phyloP scores from a whole-genome alignment of 2,888 invertebrate genomes.

The Agrochola macilenta region DNA sequence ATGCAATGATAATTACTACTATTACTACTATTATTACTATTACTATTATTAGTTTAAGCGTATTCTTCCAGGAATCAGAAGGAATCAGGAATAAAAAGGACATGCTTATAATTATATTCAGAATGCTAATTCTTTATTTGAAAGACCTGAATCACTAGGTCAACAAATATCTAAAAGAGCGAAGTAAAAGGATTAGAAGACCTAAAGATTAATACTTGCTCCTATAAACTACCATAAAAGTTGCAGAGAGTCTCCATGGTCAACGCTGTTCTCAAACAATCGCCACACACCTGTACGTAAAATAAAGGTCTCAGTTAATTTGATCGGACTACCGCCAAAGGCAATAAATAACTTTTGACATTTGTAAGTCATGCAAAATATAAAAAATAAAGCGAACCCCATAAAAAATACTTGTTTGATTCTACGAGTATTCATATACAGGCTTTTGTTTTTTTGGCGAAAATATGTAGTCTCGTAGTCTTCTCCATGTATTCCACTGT shows the following conservation, averaged over 20 bases:
- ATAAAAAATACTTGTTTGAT: slow-evolving; percentile 5
- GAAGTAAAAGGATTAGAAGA: no score
- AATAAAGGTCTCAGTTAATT: slow-evolving; percentile 53
- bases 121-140: no score
- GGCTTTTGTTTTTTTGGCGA: no score
- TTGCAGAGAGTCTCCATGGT: slow-evolving; percentile 45
- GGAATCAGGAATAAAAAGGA: no score
- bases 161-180: no score
- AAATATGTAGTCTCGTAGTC: not conserved
- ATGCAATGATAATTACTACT: no score
- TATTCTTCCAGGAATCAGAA: no score
- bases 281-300: slow-evolving; percentile 48
- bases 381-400: slow-evolving; percentile 14
- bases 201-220: not conserved
- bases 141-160: no score
- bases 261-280: slow-evolving; percentile 57
- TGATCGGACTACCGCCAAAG: slow-evolving; percentile 51
- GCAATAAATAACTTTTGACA: slow-evolving; percentile 51
- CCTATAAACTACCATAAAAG: not conserved
- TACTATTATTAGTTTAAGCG: no score
- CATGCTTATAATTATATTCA: no score
- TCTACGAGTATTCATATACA: not conserved
- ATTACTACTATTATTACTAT: no score
- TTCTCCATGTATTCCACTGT: slow-evolving; percentile 28
- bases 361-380: slow-evolving; percentile 29